Conservation (phyloP, 2,888 invertebrate genomes). For the Schizotus pectinicornis region DNA sequence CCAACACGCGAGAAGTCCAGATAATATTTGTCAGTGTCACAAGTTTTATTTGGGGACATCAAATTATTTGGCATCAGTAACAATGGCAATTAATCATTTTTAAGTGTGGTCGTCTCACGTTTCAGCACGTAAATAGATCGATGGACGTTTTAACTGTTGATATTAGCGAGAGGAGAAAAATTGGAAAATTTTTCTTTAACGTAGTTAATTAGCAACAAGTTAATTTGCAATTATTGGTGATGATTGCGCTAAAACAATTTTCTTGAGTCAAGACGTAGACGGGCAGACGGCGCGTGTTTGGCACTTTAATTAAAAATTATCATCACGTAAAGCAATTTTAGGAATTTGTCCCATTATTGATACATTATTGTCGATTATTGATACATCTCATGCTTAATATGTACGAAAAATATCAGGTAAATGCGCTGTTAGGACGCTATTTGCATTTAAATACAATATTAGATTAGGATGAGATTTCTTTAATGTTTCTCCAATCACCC, state of each 20-base stretch:
- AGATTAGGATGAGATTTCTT: slow-evolving; percentile 7
- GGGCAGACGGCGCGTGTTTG: background rate
- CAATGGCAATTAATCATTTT: slow-evolving; percentile 15
- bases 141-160: background rate
- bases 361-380: slow-evolving; percentile 32
- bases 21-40: background rate
- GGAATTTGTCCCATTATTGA: slow-evolving; percentile 29
- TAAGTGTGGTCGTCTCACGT: background rate
- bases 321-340: slow-evolving; percentile 30
- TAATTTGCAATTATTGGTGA: background rate
- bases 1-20: too few relatives aligned
- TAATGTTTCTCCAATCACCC: slow-evolving; percentile 17
- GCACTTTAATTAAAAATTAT: slow-evolving; percentile 19
- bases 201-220: background rate
- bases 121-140: background rate
- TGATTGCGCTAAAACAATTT: background rate
- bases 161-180: background rate
- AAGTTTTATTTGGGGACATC: background rate
- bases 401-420: slow-evolving; percentile 24
- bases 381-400: slow-evolving; percentile 23
- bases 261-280: background rate
- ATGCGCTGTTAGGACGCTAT: slow-evolving; percentile 10
- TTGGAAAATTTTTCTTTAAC: background rate
- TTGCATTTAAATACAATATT: slow-evolving; percentile 24
- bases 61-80: background rate